Evolutionary conservation across 2,797 vertebrate species (phyloP).

Genomic region (Gallirallus australis): DNA sequence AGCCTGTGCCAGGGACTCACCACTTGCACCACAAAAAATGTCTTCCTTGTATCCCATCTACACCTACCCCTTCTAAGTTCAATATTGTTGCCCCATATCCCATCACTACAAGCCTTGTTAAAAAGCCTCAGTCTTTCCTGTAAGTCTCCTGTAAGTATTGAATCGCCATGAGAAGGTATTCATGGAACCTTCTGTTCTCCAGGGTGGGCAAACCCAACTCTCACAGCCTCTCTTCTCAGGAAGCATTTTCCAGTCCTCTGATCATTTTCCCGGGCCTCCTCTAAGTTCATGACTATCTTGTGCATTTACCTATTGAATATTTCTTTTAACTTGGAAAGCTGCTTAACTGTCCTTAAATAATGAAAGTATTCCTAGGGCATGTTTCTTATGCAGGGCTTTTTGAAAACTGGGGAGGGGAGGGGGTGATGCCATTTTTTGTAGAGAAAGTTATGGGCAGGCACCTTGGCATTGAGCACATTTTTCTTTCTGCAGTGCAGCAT

Average conservation of each 20-base stretch:
- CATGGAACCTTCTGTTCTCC: fast-evolving
- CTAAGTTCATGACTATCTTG: not conserved
- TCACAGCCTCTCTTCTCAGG: not conserved
- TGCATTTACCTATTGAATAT: not conserved
- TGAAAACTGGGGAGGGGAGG: not conserved
- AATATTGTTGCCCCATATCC: not conserved
- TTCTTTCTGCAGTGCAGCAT: not conserved
- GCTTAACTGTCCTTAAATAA: not conserved
- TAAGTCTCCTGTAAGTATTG: not conserved
- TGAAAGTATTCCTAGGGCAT: fast-evolving
- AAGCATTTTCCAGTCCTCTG: not conserved
- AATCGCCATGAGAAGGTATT: not conserved
- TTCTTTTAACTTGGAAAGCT: not conserved
- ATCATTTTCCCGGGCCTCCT: not conserved
- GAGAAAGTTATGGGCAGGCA: not conserved
- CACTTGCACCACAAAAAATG: not conserved
- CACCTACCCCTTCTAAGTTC: fast-evolving
- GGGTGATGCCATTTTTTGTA: no score
- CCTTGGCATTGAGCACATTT: not conserved
- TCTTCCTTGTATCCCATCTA: not conserved
- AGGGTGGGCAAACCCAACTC: not conserved
- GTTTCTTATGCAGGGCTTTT: not conserved
- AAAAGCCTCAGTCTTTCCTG: not conserved
- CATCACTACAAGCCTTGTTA: not conserved
- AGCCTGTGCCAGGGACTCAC: not conserved